Percentiles rank a stretch among this genome's conserved stretches.
Conservation (phyloP, 2,888 invertebrate genomes). For the Leptinotarsa peninsularis region DNA sequence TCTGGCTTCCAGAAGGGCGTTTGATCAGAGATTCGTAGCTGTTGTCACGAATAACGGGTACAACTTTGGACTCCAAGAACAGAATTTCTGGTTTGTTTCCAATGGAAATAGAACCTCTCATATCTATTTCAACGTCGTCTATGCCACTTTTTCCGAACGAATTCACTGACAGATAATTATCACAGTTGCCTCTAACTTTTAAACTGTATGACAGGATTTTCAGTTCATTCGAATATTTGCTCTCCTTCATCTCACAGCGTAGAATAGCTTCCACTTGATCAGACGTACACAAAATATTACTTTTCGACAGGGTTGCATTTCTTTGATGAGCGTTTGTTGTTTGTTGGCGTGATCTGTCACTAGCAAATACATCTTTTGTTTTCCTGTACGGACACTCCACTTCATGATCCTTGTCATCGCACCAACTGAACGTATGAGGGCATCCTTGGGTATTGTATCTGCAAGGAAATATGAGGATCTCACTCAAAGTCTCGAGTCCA, state of each 20-base stretch:
- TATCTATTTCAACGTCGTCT: conserved; percentile 36
- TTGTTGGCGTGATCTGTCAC: background rate
- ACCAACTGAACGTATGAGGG: conserved; percentile 49
- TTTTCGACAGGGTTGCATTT: background rate
- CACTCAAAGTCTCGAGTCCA: conserved; percentile 53
- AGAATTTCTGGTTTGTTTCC: conserved; percentile 36
- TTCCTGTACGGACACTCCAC: conserved; percentile 49
- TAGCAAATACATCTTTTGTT: background rate
- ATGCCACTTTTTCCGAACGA: conserved; percentile 4
- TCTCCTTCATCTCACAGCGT: conserved; percentile 43
- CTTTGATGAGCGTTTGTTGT: background rate
- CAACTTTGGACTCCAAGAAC: conserved; percentile 41
- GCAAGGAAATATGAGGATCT: conserved; percentile 56
- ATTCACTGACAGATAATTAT: conserved; percentile 31
- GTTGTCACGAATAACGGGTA: conserved; percentile 32
- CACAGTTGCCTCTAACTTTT: conserved; percentile 44
- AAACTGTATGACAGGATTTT: conserved; percentile 42
- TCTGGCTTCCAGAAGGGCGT: conserved; percentile 18
- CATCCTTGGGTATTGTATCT: conserved; percentile 52
- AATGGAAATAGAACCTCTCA: conserved; percentile 45
- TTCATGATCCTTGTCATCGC: conserved; percentile 54
- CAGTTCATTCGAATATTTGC: conserved; percentile 31
- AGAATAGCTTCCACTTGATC: conserved; percentile 31
- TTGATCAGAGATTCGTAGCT: conserved; percentile 41
- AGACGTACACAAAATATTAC: conserved; percentile 27